Conservation (phyloP, 2,113 vertebrate genomes). For the Tiliqua scincoides region DNA sequence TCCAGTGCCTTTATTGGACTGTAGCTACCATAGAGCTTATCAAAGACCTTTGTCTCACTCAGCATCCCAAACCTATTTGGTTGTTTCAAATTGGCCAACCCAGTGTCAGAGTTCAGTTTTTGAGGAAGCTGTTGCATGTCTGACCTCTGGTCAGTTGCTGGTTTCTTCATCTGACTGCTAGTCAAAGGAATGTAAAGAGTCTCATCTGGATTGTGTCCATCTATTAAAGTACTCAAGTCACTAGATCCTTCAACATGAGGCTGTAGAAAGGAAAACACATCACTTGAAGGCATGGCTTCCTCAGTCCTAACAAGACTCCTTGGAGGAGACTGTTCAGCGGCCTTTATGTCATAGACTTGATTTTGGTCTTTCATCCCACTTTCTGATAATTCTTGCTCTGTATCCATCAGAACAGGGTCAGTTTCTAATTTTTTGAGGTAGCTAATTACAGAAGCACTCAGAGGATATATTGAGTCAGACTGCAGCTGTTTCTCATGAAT, state of each 20-base stretch:
- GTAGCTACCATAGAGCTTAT: conserved; percentile 30
- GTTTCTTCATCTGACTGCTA: conserved; percentile 67
- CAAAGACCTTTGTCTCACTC: not conserved
- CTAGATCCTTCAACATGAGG: conserved; percentile 54
- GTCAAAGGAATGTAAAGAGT: conserved; percentile 78
- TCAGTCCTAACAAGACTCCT: not conserved
- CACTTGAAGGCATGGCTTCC: not conserved
- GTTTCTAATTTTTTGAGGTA: conserved; percentile 81
- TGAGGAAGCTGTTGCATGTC: conserved; percentile 36
- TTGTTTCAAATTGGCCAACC: conserved; percentile 38
- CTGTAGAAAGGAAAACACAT: conserved; percentile 16
- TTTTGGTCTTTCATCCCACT: conserved; percentile 35
- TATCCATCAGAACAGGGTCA: conserved; percentile 45
- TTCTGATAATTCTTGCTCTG: conserved; percentile 42
- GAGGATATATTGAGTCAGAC: conserved; percentile 48
- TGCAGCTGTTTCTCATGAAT: conserved; percentile 78
- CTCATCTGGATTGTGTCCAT: conserved; percentile 66
- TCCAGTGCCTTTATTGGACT: conserved; percentile 38
- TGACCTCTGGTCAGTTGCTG: conserved; percentile 39
- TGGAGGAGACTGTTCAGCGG: conserved; percentile 41
- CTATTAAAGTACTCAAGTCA: conserved; percentile 59
- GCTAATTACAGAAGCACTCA: conserved; percentile 75
- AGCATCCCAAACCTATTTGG: conserved; percentile 32
- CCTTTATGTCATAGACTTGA: conserved; percentile 38
- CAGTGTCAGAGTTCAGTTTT: conserved; percentile 2